Conservation (phyloP, 2,888 invertebrate genomes). For the Clunio marinus region DNA sequence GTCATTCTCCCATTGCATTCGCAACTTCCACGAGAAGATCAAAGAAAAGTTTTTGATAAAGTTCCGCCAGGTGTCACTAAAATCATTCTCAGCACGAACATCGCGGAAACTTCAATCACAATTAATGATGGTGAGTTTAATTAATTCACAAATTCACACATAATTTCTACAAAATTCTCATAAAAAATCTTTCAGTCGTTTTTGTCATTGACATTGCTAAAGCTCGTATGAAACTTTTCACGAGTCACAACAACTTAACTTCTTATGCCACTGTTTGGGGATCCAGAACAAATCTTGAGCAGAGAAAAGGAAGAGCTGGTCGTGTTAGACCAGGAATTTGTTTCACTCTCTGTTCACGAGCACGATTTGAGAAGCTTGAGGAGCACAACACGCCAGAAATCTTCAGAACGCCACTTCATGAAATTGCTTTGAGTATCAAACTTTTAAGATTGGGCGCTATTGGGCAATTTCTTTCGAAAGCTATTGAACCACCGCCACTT, state of each 20-base stretch:
- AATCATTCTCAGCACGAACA: slow-evolving; percentile 96
- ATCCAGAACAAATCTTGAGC: slow-evolving; percentile 89
- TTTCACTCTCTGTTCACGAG: slow-evolving; percentile 83
- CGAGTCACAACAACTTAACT: slow-evolving; percentile 97
- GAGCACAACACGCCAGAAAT: slow-evolving; percentile 96
- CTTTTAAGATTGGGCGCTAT: slow-evolving; percentile 85
- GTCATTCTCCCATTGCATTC: slow-evolving; percentile 92
- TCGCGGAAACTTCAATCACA: slow-evolving; percentile 97
- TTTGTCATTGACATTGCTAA: slow-evolving; percentile 97
- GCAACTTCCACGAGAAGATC: slow-evolving; percentile 92
- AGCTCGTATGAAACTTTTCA: slow-evolving; percentile 96
- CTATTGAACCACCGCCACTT: slow-evolving; percentile 92
- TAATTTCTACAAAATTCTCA: not conserved
- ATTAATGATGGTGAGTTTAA: slow-evolving; percentile 99
- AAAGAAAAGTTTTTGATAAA: slow-evolving; percentile 84
- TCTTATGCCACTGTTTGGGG: slow-evolving; percentile 98
- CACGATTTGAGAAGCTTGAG: slow-evolving; percentile 68
- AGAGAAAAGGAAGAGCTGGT: slow-evolving; percentile 88
- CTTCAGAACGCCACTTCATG: slow-evolving; percentile 94
- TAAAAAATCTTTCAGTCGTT: slow-evolving; percentile 58
- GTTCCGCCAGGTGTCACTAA: slow-evolving; percentile 82
- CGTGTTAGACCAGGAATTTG: slow-evolving; percentile 90
- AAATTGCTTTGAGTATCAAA: slow-evolving; percentile 83
- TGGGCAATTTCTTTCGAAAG: slow-evolving; percentile 91
- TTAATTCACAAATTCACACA: no score